A percentile compares a stretch with the other conserved stretches of the same genome.
These are phyloP conservation scores for Oryzias sinensis DNA, from an alignment of 2,797 vertebrate genomes.

Conservation along the genomic window DNA sequence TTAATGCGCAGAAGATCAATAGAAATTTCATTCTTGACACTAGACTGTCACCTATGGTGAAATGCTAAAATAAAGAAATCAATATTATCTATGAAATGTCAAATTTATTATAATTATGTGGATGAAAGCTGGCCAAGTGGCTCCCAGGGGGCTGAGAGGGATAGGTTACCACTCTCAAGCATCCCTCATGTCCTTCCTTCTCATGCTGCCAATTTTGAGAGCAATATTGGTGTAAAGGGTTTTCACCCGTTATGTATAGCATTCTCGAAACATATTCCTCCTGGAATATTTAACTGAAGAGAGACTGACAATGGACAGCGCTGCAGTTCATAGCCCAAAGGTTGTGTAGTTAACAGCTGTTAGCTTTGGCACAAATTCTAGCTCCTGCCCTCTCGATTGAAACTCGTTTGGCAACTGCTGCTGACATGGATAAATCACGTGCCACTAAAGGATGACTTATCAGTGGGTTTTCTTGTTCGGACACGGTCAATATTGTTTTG, in stretches of 20 bases:
- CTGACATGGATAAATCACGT: conserved; percentile 71
- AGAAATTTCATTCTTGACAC: conserved; percentile 99
- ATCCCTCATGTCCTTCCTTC: conserved; percentile 99
- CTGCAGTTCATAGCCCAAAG: conserved; percentile 77
- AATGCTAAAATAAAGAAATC: conserved; percentile 99
- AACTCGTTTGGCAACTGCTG: conserved; percentile 76
- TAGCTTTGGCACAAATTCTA: conserved; percentile 75
- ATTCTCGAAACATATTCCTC: conserved; percentile 95
- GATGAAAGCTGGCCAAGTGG: conserved; percentile 99
- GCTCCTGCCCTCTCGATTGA: conserved; percentile 73
- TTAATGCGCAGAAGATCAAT: conserved; percentile 99
- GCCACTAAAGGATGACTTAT: conserved; percentile 57
- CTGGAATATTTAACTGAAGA: conserved; percentile 95
- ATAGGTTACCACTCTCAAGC: conserved; percentile 98
- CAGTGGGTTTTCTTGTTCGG: conserved; percentile 52
- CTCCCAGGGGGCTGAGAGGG: conserved; percentile 96
- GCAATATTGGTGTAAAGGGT: conserved; percentile 96
- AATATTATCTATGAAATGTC: conserved; percentile 99
- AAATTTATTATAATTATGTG: conserved; percentile 99
- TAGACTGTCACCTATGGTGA: conserved; percentile 99
- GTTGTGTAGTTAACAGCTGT: conserved; percentile 84
- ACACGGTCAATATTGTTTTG: conserved; percentile 45
- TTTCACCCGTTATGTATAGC: conserved; percentile 92
- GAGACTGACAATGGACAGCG: conserved; percentile 87
- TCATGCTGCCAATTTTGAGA: conserved; percentile 98